Evolutionary conservation across 2,113 vertebrate species (phyloP), one percentile per base, ranked within the genome.

Genomic region (Perca fluviatilis): DNA sequence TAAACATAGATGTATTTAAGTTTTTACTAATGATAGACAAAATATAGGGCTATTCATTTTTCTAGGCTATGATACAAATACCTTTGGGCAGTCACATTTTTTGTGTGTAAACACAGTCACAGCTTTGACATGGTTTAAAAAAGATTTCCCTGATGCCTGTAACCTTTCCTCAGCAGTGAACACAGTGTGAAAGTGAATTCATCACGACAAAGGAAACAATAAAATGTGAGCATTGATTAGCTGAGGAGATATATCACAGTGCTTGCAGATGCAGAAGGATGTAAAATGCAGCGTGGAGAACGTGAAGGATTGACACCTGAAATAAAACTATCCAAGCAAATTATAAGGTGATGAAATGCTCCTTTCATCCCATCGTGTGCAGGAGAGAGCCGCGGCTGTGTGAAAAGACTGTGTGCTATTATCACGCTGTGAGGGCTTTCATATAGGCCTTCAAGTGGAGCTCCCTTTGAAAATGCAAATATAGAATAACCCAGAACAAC

Each of bases 301-400:
- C 61, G 36, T 67, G 69, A 67, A 53, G 58, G 51, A 76, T 75
- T 53, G 62, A 77, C 78, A 67, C 30, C 47, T 77, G 73, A 85
- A 73, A 81, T 85, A 72, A 94, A 93, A 91, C 87, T 86, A 93
- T 78, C 75, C 79, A 78, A 91, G 89, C 73, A 36, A 83, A 77
- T 83, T 88, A 89, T 87, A 67, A 89, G 81, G 76, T 86, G 78
- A 68, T 80, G 79, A 89, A 77, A 88, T 76, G 64, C 68, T 75
- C 68, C 25, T 69, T 53, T 67, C 74, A 56, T 57, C 74, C 61
- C 8, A 49, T 61, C 62, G 16, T 63, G 64, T 73, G 62, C 61
- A 79, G 78, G 56, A 49, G 70, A 85, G 71, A 74, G 62, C 43
- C 68, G 75, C n/a, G 64, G 74, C 63, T 68, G 82, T 65, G 67